Evolutionary conservation across 2,888 invertebrate genomes (phyloP).

Genomic region (Pyrochroa serraticornis): DNA sequence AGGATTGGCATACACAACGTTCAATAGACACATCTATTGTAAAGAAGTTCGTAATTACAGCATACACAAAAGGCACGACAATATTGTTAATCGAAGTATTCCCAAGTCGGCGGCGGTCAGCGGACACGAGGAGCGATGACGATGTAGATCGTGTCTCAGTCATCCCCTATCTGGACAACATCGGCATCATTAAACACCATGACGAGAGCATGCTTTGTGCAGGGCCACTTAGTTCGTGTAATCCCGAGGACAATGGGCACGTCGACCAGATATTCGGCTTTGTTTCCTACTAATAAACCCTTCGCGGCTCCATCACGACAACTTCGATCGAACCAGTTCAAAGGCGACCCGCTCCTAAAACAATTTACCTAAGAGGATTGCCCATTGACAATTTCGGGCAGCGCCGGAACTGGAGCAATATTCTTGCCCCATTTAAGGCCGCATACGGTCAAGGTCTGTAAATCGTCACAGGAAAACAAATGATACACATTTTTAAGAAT

Average conservation of each 20-base stretch:
- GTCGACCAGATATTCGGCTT: conserved; percentile 47
- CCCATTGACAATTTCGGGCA: no score
- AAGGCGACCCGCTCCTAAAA: conserved; percentile 2
- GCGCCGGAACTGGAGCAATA: no score
- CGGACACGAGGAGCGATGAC: conserved; percentile 28
- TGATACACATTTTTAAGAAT: no score
- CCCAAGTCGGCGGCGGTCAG: conserved; percentile 34
- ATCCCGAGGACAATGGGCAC: conserved; percentile 48
- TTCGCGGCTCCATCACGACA: conserved; percentile 36
- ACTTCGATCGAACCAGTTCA: conserved; percentile 32
- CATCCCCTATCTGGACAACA: conserved; percentile 40
- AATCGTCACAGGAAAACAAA: neutral
- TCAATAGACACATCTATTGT: neutral
- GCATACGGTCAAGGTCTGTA: neutral
- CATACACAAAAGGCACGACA: conserved; percentile 29
- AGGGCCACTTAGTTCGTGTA: conserved; percentile 41
- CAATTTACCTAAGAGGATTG: no score
- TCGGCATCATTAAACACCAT: conserved; percentile 39
- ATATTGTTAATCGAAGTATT: conserved; percentile 36
- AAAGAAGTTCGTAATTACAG: neutral
- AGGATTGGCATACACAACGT: neutral
- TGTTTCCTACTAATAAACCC: conserved; percentile 51
- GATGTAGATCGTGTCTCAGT: conserved; percentile 38
- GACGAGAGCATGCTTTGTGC: conserved; percentile 37
- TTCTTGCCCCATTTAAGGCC: no score